These are phyloP conservation scores for Reticulitermes speratus DNA, from an alignment of 1,140 invertebrate genomes.

Conservation along the genomic window DNA sequence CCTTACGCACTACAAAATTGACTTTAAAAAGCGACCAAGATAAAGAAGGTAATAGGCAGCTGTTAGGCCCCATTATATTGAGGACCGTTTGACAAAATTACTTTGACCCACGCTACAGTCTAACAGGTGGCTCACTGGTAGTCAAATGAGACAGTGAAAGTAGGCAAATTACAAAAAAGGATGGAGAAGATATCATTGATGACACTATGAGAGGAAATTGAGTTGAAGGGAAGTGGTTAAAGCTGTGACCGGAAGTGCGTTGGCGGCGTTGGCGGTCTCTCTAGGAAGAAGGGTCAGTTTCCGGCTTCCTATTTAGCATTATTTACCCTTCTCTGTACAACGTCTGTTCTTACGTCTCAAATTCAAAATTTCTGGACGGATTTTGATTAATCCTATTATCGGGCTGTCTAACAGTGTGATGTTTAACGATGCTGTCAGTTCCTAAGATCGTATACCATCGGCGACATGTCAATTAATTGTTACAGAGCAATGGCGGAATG, in stretches of 20 bases:
- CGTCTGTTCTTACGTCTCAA: no score
- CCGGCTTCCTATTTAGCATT: no score
- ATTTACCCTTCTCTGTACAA: no score
- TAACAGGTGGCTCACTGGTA: neutral
- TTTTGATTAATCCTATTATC: no score
- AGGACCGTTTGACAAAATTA: neutral
- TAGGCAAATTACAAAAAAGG: slow-evolving; percentile 9
- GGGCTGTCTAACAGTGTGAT: no score
- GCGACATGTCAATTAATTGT: no score
- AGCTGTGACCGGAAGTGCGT: neutral
- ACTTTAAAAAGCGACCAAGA: neutral
- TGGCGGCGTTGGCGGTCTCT: no score
- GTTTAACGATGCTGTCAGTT: no score
- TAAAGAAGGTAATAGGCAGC: neutral
- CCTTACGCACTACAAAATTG: neutral
- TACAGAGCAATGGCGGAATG: no score
- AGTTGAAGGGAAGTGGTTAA: neutral
- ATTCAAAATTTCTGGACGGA: no score
- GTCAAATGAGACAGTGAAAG: neutral
- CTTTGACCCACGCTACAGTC: neutral
- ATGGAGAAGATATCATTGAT: neutral
- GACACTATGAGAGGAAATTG: neutral
- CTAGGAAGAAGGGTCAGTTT: no score
- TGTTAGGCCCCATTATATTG: neutral
- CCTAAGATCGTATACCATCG: no score